A percentile compares a stretch with the other conserved stretches of the same genome.
Evolutionary conservation across 2,797 vertebrate genomes (phyloP).

Genomic region (Anabacerthia variegaticeps): DNA sequence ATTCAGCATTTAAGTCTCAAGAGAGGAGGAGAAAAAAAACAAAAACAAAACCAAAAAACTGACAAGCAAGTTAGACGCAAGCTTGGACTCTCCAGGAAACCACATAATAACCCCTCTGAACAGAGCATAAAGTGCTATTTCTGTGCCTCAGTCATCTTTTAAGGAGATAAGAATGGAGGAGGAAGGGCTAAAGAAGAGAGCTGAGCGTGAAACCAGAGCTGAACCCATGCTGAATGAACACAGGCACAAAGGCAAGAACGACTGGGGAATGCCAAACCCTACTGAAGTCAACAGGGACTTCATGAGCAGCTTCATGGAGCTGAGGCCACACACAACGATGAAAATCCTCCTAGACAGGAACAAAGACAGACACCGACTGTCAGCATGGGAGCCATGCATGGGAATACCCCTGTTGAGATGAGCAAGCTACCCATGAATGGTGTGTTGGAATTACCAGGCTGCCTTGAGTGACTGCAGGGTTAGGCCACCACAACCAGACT

Average conservation of each 20-base stretch:
- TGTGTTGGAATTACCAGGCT: constrained; percentile 39
- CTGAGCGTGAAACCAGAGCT: background rate
- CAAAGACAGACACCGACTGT: background rate
- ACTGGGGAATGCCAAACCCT: background rate
- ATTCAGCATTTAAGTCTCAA: background rate
- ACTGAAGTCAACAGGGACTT: background rate
- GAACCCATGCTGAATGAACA: background rate
- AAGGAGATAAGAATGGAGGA: background rate
- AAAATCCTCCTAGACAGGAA: constrained; percentile 31
- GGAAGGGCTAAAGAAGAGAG: background rate
- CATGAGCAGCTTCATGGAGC: background rate
- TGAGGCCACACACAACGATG: background rate
- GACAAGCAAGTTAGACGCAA: constrained; percentile 17
- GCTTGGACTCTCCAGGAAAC: constrained; percentile 65
- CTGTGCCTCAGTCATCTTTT: background rate
- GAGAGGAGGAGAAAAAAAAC: background rate
- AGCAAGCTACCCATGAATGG: background rate
- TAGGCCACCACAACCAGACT: constrained; percentile 1
- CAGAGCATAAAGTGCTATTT: background rate
- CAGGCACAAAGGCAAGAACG: fast-evolving
- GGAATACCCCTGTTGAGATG: constrained; percentile 33
- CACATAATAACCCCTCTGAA: constrained; percentile 47
- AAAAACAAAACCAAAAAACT: background rate
- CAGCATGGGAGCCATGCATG: background rate
- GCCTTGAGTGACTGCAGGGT: background rate